phyloP scores from a whole-genome alignment of 2,888 invertebrate genomes.

The Germaria angustata region DNA sequence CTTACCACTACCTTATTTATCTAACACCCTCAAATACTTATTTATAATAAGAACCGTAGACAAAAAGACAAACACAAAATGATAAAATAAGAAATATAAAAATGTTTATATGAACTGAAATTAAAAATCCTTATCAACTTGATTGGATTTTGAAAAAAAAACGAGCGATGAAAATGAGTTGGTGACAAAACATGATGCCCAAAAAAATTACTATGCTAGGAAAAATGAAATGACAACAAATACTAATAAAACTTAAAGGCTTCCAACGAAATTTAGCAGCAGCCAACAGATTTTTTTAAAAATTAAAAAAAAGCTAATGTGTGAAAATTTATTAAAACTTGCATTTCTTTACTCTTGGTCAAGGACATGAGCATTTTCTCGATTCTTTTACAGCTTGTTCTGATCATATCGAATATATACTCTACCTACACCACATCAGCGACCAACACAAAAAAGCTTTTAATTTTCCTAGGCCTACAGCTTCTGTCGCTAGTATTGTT shows the following conservation, averaged over 20 bases:
- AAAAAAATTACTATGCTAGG: slow-evolving; percentile 23
- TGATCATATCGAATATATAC: no score
- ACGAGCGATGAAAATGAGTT: background rate
- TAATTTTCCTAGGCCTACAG: no score
- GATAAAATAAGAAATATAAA: background rate
- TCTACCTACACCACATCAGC: no score
- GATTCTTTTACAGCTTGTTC: no score
- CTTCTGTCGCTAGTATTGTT: no score
- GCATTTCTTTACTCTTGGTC: no score
- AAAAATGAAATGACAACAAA: background rate
- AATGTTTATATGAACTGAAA: slow-evolving; percentile 18
- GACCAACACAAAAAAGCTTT: no score
- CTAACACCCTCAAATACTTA: slow-evolving; percentile 42
- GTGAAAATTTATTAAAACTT: no score
- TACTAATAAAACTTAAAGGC: slow-evolving; percentile 46
- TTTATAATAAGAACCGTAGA: slow-evolving; percentile 4
- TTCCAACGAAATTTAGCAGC: slow-evolving; percentile 23
- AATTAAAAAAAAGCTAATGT: no score
- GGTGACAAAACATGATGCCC: background rate
- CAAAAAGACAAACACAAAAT: background rate
- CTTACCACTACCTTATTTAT: slow-evolving; percentile 54
- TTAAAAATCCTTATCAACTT: slow-evolving; percentile 62
- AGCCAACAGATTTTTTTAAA: no score
- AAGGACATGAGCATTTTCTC: no score
- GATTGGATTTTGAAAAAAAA: slow-evolving; percentile 53